phyloP scores from a whole-genome alignment of 37 sponge, comb jelly and placozoan species.

The Agelas oroides region DNA sequence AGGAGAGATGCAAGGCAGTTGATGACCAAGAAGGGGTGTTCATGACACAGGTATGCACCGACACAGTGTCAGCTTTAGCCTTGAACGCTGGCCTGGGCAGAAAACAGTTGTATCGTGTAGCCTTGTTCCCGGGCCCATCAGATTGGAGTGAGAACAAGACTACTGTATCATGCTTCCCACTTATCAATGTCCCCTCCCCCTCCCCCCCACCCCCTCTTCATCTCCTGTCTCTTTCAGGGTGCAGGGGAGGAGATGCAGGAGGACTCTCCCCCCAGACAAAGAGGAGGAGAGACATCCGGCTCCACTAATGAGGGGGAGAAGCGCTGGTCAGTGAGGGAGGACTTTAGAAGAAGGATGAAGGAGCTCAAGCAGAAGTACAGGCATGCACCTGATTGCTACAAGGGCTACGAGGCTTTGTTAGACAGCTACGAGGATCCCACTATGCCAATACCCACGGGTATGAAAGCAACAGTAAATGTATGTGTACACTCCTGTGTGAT shows the following conservation, averaged over 20 bases:
- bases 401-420: constrained; percentile 77
- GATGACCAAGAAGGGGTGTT: constrained; percentile 48
- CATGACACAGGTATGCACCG: constrained; percentile 69
- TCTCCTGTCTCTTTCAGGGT: not conserved
- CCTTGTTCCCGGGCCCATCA: too few species aligned
- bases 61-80: too few species aligned
- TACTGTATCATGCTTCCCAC: too few species aligned
- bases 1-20: not conserved
- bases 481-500: too few species aligned
- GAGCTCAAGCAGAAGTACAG: constrained; percentile 17
- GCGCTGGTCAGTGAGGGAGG: constrained; percentile 22
- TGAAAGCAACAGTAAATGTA: not conserved
- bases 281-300: not conserved
- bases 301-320: not conserved
- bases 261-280: too few species aligned
- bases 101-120: too few species aligned
- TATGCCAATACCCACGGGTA: constrained; percentile 18
- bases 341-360: constrained; percentile 4
- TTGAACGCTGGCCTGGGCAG: too few species aligned
- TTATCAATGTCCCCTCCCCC: too few species aligned
- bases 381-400: constrained; percentile 42
- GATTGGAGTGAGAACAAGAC: too few species aligned
- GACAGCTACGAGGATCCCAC: constrained; percentile 26
- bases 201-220: too few species aligned
- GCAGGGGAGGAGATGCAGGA: constrained; percentile 27